phyloP scores from a whole-genome alignment of 2,797 vertebrate genomes.

The Chiloscyllium punctatum region DNA sequence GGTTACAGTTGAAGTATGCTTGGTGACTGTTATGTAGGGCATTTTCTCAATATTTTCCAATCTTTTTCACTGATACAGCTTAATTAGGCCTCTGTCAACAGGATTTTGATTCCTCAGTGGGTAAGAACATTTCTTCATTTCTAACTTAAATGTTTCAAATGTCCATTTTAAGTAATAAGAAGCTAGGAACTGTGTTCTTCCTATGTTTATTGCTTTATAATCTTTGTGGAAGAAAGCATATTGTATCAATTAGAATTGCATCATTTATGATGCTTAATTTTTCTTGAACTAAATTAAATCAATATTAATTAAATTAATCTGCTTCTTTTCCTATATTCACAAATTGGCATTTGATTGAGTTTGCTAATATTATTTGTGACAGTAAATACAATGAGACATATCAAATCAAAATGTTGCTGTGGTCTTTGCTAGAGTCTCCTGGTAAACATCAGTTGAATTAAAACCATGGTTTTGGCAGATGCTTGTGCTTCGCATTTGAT shows the following conservation, averaged over 20 bases:
- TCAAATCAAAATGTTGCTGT: not conserved
- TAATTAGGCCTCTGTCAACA: not conserved
- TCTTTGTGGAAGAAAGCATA: not conserved
- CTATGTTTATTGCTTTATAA: not conserved
- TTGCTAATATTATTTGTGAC: not conserved
- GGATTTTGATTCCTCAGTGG: not conserved
- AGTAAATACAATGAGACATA: not conserved
- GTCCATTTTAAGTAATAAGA: not conserved
- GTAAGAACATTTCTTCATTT: not conserved
- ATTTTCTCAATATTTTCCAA: not conserved
- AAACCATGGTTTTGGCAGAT: not conserved
- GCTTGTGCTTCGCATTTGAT: not conserved
- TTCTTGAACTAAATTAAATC: no score
- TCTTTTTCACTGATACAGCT: not conserved
- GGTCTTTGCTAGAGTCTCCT: not conserved
- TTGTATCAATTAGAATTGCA: not conserved
- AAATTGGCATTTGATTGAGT: not conserved
- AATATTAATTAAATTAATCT: not conserved
- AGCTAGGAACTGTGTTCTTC: not conserved
- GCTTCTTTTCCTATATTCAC: not conserved
- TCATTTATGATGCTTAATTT: no score
- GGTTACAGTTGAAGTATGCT: not conserved
- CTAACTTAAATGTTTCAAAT: not conserved
- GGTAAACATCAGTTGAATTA: not conserved
- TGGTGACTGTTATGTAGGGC: not conserved